Conservation (phyloP, 2,113 vertebrate genomes). For the Sylvia atricapilla region DNA sequence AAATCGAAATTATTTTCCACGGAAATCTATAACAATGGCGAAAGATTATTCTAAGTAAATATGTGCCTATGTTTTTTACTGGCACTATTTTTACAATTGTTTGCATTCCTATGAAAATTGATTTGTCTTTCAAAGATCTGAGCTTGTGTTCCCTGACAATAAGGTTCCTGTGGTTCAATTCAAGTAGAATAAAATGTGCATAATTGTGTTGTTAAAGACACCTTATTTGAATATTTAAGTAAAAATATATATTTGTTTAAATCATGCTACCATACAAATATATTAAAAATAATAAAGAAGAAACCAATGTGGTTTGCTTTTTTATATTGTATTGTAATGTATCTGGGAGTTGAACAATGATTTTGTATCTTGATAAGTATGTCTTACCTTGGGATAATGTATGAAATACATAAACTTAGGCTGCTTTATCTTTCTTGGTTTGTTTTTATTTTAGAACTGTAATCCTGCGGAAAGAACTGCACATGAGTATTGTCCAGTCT, state of each 20-base stretch:
- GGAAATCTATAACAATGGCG: slow-evolving; percentile 96
- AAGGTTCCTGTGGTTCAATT: neutral
- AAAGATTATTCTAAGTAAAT: slow-evolving; percentile 79
- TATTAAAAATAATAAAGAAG: neutral
- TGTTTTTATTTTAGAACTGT: slow-evolving; percentile 67
- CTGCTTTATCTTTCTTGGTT: slow-evolving; percentile 31
- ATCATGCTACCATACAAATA: neutral
- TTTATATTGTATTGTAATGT: neutral
- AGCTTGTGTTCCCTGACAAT: slow-evolving; percentile 9
- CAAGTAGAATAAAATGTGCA: slow-evolving; percentile 25
- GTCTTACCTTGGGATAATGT: neutral
- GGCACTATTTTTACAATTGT: slow-evolving; percentile 1
- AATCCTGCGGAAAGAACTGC: slow-evolving; percentile 40
- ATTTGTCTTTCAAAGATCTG: slow-evolving; percentile 27
- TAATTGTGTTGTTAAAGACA: neutral
- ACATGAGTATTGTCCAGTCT: slow-evolving; percentile 82
- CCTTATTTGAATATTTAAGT: slow-evolving; percentile 13
- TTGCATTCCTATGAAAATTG: neutral
- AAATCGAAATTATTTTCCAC: slow-evolving; percentile 69
- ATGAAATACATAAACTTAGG: neutral
- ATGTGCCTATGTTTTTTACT: slow-evolving; percentile 24
- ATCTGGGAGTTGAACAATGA: neutral
- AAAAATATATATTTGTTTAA: neutral
- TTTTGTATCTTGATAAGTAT: slow-evolving; percentile 26
- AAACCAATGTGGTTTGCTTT: neutral